These are phyloP conservation scores for Mus spicilegus DNA, from an alignment of 2,113 vertebrate genomes.

Conservation along the genomic window DNA sequence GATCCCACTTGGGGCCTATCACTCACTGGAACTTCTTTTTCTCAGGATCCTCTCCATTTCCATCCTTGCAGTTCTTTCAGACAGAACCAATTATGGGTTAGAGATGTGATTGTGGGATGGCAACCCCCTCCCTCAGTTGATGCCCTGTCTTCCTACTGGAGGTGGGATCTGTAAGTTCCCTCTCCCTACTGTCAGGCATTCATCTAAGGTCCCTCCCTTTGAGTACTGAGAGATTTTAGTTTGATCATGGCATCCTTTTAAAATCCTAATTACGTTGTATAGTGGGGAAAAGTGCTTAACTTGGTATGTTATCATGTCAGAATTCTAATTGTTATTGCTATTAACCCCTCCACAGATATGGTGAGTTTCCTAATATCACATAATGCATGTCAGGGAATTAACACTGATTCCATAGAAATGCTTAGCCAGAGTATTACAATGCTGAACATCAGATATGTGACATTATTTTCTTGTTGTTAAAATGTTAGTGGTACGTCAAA, in stretches of 20 bases:
- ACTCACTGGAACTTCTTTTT: too few relatives aligned
- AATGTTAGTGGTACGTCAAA: neutral
- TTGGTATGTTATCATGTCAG: neutral
- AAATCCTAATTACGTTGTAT: neutral
- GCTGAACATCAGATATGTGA: neutral
- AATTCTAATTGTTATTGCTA: neutral
- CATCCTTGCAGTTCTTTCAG: too few relatives aligned
- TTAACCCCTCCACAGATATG: neutral
- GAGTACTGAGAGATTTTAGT: neutral
- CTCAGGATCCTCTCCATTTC: too few relatives aligned
- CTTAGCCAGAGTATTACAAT: neutral
- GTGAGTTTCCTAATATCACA: neutral
- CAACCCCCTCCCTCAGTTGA: too few relatives aligned
- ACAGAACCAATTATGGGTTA: too few relatives aligned
- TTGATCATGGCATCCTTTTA: neutral
- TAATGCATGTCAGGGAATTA: neutral
- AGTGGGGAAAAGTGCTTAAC: neutral
- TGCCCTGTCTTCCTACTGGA: too few relatives aligned
- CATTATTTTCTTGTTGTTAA: neutral
- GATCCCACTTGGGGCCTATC: too few relatives aligned
- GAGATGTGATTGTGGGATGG: too few relatives aligned
- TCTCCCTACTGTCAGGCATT: too few relatives aligned
- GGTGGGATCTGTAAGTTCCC: too few relatives aligned
- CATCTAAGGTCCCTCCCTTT: too few relatives aligned
- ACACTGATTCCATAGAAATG: neutral